Conservation (phyloP, 1,140 invertebrate species). For the Anthonomus grandis region DNA sequence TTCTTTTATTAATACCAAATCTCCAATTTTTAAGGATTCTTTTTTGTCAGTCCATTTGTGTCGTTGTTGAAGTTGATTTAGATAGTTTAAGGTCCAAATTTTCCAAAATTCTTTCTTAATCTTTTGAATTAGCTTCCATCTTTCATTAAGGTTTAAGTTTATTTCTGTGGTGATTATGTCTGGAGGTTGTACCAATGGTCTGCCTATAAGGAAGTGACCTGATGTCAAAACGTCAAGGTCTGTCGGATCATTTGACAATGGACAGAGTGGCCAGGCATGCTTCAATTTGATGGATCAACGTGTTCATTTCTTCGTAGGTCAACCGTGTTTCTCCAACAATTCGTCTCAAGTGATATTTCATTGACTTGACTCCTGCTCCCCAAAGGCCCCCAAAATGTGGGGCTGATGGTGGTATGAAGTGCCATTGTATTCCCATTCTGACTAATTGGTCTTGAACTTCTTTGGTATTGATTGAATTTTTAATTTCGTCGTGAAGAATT, state of each 20-base stretch:
- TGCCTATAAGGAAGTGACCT: conserved; percentile 40
- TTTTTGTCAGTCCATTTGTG: conserved; percentile 26
- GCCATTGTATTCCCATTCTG: conserved; percentile 34
- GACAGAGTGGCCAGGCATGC: conserved; percentile 31
- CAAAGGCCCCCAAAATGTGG: conserved; percentile 33
- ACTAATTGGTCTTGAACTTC: not conserved
- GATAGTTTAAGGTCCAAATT: conserved; percentile 34
- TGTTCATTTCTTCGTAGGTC: conserved; percentile 38
- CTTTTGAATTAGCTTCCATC: conserved; percentile 35
- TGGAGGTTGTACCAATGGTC: conserved; percentile 38
- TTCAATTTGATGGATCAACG: conserved; percentile 34
- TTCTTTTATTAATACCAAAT: conserved; percentile 43
- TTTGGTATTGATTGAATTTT: not conserved
- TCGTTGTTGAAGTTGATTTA: conserved; percentile 29
- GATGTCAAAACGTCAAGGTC: conserved; percentile 39
- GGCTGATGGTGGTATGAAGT: conserved; percentile 44
- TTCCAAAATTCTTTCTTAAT: conserved; percentile 32
- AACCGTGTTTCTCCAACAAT: conserved; percentile 30
- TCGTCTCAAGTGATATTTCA: conserved; percentile 29
- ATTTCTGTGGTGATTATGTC: conserved; percentile 31
- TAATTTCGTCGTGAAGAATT: not conserved
- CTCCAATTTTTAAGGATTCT: conserved; percentile 18
- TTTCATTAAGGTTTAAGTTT: conserved; percentile 21
- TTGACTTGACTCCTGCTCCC: conserved; percentile 30
- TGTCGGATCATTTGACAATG: conserved; percentile 27